Evolutionary conservation across 2,113 vertebrate genomes (phyloP).

Genomic region (Muscicapa adusta): DNA sequence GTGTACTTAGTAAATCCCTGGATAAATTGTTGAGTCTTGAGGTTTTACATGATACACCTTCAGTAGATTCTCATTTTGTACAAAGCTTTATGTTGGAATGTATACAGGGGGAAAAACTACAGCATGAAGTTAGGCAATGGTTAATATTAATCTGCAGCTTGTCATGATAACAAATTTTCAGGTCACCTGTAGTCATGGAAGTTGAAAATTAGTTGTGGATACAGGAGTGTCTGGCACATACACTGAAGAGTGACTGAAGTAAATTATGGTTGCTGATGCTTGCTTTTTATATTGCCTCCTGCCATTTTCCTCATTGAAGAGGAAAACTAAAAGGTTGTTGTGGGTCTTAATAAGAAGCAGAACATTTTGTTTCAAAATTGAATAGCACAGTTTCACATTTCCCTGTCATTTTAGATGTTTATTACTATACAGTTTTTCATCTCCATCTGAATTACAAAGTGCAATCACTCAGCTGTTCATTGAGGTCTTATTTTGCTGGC

Average conservation of each 20-base stretch:
- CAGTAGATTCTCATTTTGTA: not conserved
- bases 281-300: not conserved
- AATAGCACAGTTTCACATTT: not conserved
- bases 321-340: not conserved
- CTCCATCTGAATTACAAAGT: not conserved
- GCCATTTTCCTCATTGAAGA: not conserved
- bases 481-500: not conserved
- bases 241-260: not conserved
- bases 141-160: not conserved
- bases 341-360: not conserved
- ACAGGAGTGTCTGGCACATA: rapidly evolving
- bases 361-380: not conserved
- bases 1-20: not conserved
- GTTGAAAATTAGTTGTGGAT: not conserved
- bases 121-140: not conserved
- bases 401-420: not conserved
- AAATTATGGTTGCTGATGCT: not conserved
- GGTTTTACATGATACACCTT: not conserved
- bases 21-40: not conserved
- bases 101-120: not conserved
- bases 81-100: slow-evolving; percentile 4
- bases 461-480: not conserved
- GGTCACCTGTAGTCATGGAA: not conserved
- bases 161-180: not conserved
- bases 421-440: not conserved